phyloP scores from a whole-genome alignment of 2,797 vertebrate species.

The Heteromormyrus szaboi region DNA sequence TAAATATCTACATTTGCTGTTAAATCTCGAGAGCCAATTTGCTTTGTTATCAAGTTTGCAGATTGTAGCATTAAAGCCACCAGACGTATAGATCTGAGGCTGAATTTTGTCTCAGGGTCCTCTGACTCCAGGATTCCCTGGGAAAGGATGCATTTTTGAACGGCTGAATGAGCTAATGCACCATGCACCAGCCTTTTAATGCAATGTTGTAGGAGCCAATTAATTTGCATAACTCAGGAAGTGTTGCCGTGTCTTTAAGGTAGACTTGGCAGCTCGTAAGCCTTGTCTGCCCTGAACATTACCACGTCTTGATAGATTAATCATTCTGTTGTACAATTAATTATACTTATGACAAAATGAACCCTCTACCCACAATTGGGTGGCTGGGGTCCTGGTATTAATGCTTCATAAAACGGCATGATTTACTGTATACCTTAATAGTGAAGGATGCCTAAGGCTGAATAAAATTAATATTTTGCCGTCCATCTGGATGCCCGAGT shows the following conservation, averaged over 20 bases:
- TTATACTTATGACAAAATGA: constrained; percentile 99
- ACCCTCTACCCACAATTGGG: constrained; percentile 79
- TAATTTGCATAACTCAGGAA: constrained; percentile 99
- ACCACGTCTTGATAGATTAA: constrained; percentile 79
- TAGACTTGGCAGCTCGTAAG: constrained; percentile 76
- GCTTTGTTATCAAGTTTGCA: not conserved
- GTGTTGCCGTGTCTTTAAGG: constrained; percentile 86
- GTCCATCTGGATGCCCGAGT: constrained; percentile 98
- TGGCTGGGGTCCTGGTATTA: constrained; percentile 78
- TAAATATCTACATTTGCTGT: not conserved
- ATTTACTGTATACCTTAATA: constrained; percentile 95
- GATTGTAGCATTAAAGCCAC: not conserved
- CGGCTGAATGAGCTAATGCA: constrained; percentile 98
- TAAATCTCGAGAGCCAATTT: not conserved
- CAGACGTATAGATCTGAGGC: not conserved
- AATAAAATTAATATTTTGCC: constrained; percentile 99
- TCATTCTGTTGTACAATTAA: constrained; percentile 94
- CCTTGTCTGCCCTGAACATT: constrained; percentile 68
- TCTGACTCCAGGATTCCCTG: constrained; percentile 49
- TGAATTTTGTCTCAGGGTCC: not conserved
- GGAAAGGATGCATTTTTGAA: constrained; percentile 83
- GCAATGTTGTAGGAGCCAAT: constrained; percentile 98
- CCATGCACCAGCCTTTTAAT: constrained; percentile 97
- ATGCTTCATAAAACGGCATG: constrained; percentile 79
- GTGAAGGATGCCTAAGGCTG: constrained; percentile 89